Conservation (phyloP, 1,140 invertebrate species). For the Bombus consobrinus region DNA sequence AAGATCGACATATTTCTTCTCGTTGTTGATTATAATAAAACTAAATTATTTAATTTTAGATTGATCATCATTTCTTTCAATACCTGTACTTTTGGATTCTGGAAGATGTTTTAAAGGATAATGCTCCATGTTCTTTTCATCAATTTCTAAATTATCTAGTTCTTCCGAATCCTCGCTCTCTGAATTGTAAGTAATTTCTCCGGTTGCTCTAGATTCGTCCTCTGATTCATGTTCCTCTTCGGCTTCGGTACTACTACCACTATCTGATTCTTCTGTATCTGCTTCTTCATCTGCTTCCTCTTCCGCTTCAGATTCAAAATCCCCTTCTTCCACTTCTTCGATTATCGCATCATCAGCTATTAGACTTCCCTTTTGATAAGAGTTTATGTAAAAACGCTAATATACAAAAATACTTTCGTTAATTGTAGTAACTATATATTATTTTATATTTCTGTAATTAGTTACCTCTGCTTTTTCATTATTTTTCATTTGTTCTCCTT, state of each 20-base stretch:
- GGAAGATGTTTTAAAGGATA: conserved; percentile 23
- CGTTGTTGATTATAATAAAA: neutral
- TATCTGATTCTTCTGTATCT: conserved; percentile 46
- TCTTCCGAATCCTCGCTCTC: conserved; percentile 70
- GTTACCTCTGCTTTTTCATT: conserved; percentile 62
- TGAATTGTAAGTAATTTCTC: conserved; percentile 61
- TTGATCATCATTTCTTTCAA: neutral
- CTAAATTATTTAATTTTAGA: neutral
- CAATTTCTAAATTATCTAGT: conserved; percentile 73
- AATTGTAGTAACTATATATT: neutral
- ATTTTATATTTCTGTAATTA: neutral
- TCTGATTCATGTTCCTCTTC: conserved; percentile 65
- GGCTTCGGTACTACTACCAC: conserved; percentile 32
- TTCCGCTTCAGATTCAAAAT: conserved; percentile 74
- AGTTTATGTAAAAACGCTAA: neutral
- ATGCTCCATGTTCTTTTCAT: conserved; percentile 37
- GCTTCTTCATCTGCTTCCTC: conserved; percentile 63
- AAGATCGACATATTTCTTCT: neutral
- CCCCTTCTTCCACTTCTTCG: conserved; percentile 67
- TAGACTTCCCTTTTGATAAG: conserved; percentile 69
- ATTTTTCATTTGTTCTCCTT: conserved; percentile 64
- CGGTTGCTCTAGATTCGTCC: conserved; percentile 47
- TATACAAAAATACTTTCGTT: neutral
- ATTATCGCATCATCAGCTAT: conserved; percentile 69
- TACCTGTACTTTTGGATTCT: conserved; percentile 22